These are phyloP conservation scores for Lemur catta DNA, from an alignment of 2,797 vertebrate species.

Conservation along the genomic window DNA sequence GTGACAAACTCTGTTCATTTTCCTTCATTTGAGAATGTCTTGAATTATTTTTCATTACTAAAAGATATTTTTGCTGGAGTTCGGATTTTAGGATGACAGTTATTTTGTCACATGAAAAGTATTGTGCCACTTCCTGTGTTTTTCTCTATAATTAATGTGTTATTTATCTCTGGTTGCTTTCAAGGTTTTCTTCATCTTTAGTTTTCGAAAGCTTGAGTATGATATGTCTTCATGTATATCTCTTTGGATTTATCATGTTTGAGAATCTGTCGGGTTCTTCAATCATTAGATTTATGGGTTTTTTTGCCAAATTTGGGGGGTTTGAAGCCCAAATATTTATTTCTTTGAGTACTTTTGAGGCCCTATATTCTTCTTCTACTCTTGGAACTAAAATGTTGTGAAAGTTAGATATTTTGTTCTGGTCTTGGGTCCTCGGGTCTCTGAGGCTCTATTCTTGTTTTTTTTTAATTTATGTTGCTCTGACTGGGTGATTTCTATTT, in stretches of 20 bases:
- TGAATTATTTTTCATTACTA: not conserved
- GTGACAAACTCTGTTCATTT: not conserved
- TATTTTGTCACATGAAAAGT: not conserved
- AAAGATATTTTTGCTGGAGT: not conserved
- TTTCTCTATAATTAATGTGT: not conserved
- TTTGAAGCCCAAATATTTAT: not conserved
- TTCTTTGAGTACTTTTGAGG: not conserved
- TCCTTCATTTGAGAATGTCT: not conserved
- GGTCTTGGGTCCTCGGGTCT: not conserved
- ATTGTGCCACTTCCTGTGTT: not conserved
- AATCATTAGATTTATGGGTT: not conserved
- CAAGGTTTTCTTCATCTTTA: not conserved
- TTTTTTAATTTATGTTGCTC: not conserved
- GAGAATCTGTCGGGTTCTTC: not conserved
- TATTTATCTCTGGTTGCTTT: not conserved
- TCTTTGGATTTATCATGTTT: not conserved
- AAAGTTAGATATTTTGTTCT: not conserved
- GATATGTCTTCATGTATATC: not conserved
- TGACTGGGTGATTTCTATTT: not conserved
- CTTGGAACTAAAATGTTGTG: not conserved
- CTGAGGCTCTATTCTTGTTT: not conserved
- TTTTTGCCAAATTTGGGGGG: not conserved
- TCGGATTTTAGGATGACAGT: not conserved
- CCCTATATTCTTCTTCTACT: not conserved
- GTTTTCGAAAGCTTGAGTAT: not conserved